Conservation (phyloP, 2,113 vertebrate genomes). For the Poeciliopsis prolifica region DNA sequence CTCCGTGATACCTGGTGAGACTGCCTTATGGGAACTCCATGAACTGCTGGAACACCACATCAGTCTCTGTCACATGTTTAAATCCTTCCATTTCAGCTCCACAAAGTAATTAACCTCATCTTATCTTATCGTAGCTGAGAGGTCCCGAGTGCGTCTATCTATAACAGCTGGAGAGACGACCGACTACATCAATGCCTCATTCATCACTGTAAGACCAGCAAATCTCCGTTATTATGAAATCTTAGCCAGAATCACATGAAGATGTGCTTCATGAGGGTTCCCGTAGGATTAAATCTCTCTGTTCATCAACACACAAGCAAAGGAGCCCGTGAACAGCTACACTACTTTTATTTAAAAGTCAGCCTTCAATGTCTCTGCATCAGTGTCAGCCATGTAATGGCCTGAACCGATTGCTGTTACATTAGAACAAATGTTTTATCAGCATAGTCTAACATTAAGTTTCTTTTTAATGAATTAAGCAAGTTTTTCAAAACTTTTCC, state of each 20-base stretch:
- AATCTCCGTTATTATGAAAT: background rate
- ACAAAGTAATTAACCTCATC: background rate
- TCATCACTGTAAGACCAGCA: slow-evolving; percentile 83
- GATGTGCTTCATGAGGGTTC: background rate
- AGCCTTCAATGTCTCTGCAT: background rate
- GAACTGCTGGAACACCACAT: too few species aligned
- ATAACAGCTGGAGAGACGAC: slow-evolving; percentile 83
- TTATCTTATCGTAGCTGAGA: slow-evolving; percentile 80
- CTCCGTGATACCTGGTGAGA: slow-evolving; percentile 88
- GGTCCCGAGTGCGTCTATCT: slow-evolving; percentile 87
- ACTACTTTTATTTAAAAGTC: background rate
- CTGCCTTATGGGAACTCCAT: background rate
- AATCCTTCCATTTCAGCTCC: background rate
- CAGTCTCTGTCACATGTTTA: background rate
- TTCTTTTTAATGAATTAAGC: too few species aligned
- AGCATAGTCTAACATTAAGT: background rate
- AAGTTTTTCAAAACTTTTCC: too few species aligned
- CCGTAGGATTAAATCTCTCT: too few species aligned
- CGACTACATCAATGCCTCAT: slow-evolving; percentile 95
- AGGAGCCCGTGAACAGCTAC: too few species aligned
- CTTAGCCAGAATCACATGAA: background rate
- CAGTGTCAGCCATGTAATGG: background rate
- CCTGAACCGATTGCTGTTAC: background rate
- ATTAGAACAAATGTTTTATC: background rate
- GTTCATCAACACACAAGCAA: background rate